Conservation (phyloP, 2,797 vertebrate species). For the Paratrypauchen microcephalus region DNA sequence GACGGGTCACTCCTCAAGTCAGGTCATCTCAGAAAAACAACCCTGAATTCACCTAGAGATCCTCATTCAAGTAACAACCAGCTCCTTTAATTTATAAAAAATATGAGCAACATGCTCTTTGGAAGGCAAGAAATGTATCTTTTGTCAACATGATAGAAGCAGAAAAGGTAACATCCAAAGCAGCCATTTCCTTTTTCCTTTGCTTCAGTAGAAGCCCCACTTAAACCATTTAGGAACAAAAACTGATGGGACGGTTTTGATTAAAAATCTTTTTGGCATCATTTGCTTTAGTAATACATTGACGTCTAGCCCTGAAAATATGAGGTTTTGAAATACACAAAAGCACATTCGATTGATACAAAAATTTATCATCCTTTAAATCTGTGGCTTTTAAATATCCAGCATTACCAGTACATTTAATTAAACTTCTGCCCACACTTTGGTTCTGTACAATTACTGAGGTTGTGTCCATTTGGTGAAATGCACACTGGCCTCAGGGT, state of each 20-base stretch:
- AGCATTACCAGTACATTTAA: constrained; percentile 8
- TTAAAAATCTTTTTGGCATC: background rate
- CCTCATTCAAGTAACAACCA: constrained; percentile 20
- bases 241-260: background rate
- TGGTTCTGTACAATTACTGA: constrained; percentile 47
- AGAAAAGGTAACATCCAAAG: background rate
- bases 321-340: background rate
- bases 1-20: constrained; percentile 47
- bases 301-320: background rate
- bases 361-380: background rate
- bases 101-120: constrained; percentile 53
- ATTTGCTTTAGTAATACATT: constrained; percentile 3
- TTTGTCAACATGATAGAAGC: background rate
- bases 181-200: background rate
- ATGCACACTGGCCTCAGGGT: constrained; percentile 37
- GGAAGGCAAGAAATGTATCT: constrained; percentile 52
- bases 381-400: constrained; percentile 1
- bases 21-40: constrained; percentile 25
- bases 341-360: background rate
- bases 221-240: background rate
- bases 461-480: constrained; percentile 21
- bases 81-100: constrained; percentile 25
- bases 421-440: constrained; percentile 37
- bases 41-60: constrained; percentile 7
- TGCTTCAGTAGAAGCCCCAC: background rate